These are phyloP conservation scores for Drosophila lacteicornis DNA, from an alignment of 1,140 invertebrate genomes.

Conservation along the genomic window DNA sequence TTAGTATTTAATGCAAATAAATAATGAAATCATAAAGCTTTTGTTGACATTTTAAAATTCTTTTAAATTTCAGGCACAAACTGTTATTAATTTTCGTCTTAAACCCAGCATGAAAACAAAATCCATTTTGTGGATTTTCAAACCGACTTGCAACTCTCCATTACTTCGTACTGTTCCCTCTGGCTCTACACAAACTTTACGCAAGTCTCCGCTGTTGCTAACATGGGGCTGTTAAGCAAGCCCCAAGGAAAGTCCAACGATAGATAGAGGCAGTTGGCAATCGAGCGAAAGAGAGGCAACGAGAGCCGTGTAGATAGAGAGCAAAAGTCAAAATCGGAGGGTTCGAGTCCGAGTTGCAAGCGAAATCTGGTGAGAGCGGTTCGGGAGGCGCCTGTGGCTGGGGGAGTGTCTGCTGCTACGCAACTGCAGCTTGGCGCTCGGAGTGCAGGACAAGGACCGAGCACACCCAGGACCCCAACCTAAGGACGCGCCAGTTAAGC, in stretches of 20 bases:
- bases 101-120: not conserved
- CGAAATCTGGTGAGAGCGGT: not conserved
- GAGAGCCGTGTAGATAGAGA: slow-evolving; percentile 22
- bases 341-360: slow-evolving; percentile 20
- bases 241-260: not conserved
- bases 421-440: slow-evolving; percentile 35
- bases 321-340: not conserved
- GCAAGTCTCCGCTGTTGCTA: slow-evolving; percentile 7
- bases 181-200: slow-evolving; percentile 1
- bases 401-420: slow-evolving; percentile 30
- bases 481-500: not conserved
- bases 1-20: not conserved
- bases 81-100: not conserved
- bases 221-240: slow-evolving; percentile 8
- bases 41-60: too few species aligned
- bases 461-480: slow-evolving; percentile 2
- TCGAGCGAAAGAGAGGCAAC: slow-evolving; percentile 1
- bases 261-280: slow-evolving; percentile 4
- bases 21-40: not conserved
- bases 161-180: too few species aligned
- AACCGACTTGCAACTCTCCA: slow-evolving; percentile 14
- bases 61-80: too few species aligned
- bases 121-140: not conserved
- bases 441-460: slow-evolving; percentile 32
- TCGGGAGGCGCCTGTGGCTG: not conserved